A percentile compares a stretch with the other conserved stretches of the same genome.
phyloP scores from a whole-genome alignment of 2,113 vertebrate species.

The Oophaga pumilio region DNA sequence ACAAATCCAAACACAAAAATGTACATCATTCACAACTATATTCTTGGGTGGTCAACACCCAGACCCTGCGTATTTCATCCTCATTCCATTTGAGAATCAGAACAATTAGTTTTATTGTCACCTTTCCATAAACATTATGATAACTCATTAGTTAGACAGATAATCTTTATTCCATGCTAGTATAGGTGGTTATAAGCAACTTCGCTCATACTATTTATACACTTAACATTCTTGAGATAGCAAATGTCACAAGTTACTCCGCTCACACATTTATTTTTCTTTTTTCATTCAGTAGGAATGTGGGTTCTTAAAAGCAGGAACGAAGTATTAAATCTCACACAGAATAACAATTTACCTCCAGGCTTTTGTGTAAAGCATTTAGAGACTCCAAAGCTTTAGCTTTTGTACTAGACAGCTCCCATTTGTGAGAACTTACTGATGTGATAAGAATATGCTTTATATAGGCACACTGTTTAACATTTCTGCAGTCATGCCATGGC shows the following conservation, averaged over 20 bases:
- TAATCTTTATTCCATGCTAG: slow-evolving; percentile 4
- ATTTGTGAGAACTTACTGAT: not conserved
- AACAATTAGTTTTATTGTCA: not conserved
- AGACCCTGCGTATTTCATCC: not conserved
- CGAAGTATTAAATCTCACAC: slow-evolving; percentile 37
- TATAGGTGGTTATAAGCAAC: not conserved
- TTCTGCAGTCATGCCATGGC: slow-evolving; percentile 31
- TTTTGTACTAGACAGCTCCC: slow-evolving; percentile 16
- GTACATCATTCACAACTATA: not conserved
- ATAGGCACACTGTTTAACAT: slow-evolving; percentile 12
- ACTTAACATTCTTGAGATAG: slow-evolving; percentile 52
- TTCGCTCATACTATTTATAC: slow-evolving; percentile 31
- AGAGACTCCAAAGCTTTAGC: slow-evolving; percentile 15
- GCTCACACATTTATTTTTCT: slow-evolving; percentile 17
- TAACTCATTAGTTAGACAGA: not conserved
- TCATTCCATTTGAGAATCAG: not conserved
- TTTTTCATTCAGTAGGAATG: slow-evolving; percentile 21
- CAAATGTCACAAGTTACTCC: slow-evolving; percentile 21
- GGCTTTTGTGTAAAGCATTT: slow-evolving; percentile 37
- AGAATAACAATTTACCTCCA: slow-evolving; percentile 28
- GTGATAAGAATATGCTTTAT: slow-evolving; percentile 21
- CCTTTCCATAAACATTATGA: not conserved
- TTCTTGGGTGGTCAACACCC: not conserved
- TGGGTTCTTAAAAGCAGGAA: slow-evolving; percentile 18
- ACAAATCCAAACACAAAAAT: not conserved